Conservation (phyloP, 2,797 vertebrate genomes). For the Coreius guichenoti region DNA sequence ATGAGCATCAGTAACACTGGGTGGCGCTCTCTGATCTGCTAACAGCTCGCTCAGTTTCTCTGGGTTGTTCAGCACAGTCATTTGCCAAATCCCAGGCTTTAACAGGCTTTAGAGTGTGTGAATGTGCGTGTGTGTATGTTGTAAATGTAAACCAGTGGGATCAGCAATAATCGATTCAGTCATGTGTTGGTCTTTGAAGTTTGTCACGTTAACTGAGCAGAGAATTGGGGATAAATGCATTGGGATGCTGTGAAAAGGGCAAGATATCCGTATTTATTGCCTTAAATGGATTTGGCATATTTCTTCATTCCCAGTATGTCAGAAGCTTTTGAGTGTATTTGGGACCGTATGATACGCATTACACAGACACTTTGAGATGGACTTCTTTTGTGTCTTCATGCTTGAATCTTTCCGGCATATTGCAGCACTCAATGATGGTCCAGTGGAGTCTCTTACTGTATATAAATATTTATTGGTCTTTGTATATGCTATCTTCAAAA, state of each 20-base stretch:
- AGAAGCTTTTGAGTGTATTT: conserved; percentile 14
- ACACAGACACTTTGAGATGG: background rate
- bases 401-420: background rate
- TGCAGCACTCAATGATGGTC: background rate
- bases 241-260: background rate
- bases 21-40: conserved; percentile 8
- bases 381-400: background rate
- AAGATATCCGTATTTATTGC: background rate
- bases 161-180: conserved; percentile 17
- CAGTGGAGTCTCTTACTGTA: background rate
- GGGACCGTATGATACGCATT: background rate
- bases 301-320: background rate
- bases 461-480: background rate
- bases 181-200: background rate
- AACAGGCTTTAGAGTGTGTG: background rate
- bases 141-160: background rate
- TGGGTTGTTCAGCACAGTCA: background rate
- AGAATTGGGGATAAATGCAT: background rate
- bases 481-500: background rate
- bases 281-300: background rate
- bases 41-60: background rate
- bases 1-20: conserved; percentile 3
- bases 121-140: background rate
- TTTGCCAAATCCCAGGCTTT: conserved; percentile 18
- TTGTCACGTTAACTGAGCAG: background rate